Evolutionary conservation across 2,797 vertebrate genomes (phyloP).

Genomic region (Ataeniobius toweri): DNA sequence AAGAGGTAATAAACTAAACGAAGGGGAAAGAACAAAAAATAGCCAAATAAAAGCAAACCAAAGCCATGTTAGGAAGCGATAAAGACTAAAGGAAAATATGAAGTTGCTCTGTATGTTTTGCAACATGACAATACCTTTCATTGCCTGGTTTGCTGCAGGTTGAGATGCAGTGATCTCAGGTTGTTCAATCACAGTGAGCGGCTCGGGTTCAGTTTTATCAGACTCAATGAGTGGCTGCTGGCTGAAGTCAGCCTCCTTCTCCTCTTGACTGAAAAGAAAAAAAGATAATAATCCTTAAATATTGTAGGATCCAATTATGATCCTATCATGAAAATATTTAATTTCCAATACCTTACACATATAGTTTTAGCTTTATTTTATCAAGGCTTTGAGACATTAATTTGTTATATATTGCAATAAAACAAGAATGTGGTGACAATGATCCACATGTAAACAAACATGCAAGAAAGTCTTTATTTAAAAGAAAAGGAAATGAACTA

Average conservation of each 20-base stretch:
- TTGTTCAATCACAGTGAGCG: conserved; percentile 76
- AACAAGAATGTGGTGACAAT: neutral
- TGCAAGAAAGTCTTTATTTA: neutral
- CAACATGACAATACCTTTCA: conserved; percentile 77
- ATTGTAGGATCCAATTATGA: neutral
- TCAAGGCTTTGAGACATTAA: neutral
- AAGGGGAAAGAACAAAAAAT: neutral
- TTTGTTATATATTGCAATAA: neutral
- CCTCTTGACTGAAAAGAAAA: conserved; percentile 57
- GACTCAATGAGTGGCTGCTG: conserved; percentile 34
- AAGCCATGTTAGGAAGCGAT: neutral
- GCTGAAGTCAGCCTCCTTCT: conserved; percentile 36
- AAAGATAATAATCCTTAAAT: neutral
- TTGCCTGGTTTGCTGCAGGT: conserved; percentile 79
- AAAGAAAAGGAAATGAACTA: neutral
- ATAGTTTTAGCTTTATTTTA: neutral
- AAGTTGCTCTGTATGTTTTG: neutral
- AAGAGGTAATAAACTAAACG: neutral
- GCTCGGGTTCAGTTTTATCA: conserved; percentile 61
- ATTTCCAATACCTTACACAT: neutral
- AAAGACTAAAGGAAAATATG: neutral
- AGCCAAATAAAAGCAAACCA: neutral
- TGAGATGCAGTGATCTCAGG: conserved; percentile 77
- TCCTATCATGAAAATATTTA: conserved; percentile 3
- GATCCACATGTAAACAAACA: neutral